Evolutionary conservation across 2,797 vertebrate species (phyloP).

Genomic region (Coccyzus lansbergi): DNA sequence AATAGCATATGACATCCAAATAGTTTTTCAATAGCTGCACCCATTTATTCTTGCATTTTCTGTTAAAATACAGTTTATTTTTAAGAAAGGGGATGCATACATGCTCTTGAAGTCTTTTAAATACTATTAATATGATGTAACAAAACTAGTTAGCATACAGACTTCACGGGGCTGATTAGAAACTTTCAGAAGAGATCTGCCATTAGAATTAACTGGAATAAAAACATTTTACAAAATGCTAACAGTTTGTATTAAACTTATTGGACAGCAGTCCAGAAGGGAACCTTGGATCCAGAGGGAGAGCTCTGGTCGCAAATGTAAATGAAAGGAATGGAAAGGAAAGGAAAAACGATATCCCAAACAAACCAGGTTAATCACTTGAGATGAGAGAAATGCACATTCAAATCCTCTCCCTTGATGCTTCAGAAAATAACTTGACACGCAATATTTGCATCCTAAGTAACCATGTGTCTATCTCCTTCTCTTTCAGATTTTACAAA

Average conservation of each 20-base stretch:
- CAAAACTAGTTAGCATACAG: neutral
- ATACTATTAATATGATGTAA: neutral
- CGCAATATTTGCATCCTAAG: neutral
- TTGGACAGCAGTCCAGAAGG: neutral
- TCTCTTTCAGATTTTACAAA: neutral
- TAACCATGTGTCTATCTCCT: neutral
- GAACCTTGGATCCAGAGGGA: neutral
- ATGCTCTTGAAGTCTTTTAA: neutral
- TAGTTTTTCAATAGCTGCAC: neutral
- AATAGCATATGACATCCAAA: neutral
- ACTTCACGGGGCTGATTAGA: neutral
- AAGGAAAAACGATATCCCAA: neutral
- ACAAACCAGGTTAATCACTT: neutral
- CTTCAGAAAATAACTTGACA: neutral
- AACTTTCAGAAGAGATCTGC: neutral
- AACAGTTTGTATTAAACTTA: neutral
- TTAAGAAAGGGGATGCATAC: neutral
- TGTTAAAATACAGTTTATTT: neutral
- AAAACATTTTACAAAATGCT: neutral
- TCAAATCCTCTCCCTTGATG: neutral
- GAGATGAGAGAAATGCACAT: neutral
- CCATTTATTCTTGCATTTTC: neutral
- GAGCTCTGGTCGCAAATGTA: neutral
- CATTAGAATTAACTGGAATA: neutral
- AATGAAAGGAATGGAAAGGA: neutral